Evolutionary conservation across 2,113 vertebrate species (phyloP), one percentile per base, ranked within the genome.

Genomic region (Stigmatopora argus): DNA sequence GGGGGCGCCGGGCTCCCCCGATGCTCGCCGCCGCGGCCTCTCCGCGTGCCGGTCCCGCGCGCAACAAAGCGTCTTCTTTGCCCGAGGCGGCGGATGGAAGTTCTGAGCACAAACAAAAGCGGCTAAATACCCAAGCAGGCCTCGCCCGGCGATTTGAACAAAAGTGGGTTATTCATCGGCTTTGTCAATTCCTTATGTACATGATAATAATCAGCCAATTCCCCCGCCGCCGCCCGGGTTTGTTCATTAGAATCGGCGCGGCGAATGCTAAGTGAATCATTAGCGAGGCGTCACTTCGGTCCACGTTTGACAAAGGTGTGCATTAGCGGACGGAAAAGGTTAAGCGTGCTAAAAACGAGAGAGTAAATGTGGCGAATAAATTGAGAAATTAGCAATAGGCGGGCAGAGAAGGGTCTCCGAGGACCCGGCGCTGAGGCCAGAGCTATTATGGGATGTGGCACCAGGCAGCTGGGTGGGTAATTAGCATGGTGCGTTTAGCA

Each of bases 351-450:
- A 84, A 87, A 56, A 86, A 84, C 62, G 73, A 78, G 78, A 70
- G 68, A 67, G 77, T 67, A 79, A 83, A 86, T 73, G 79, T 81
- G 71, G 73, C 31, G 79, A 85, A 90, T 87, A 90, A 90, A 89
- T 90, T 89, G 89, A 89, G 89, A 89, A 90, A 90, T 91, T 90
- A 92, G 85, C 80, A 80, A 81, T 49, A 69, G 72, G 78, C 70
- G 65, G 72, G 73, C 70, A 65, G 76, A 61, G 71, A 82, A 72
- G 31, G 3, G 78, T 90, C 88, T 90, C 89, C 11, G 72, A 89
- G 89, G 88, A 87, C 79, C 76, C 46, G 63, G 67, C 48, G 65
- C 75, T 77, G 87, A 85, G 82, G 85, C 77, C 67, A 88, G 84
- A 87, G 85, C 87, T 86, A 86, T 89, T 90, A 89, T 69, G 82